These are phyloP conservation scores for Philaethria dido DNA, from an alignment of 2,888 invertebrate genomes.

Conservation along the genomic window DNA sequence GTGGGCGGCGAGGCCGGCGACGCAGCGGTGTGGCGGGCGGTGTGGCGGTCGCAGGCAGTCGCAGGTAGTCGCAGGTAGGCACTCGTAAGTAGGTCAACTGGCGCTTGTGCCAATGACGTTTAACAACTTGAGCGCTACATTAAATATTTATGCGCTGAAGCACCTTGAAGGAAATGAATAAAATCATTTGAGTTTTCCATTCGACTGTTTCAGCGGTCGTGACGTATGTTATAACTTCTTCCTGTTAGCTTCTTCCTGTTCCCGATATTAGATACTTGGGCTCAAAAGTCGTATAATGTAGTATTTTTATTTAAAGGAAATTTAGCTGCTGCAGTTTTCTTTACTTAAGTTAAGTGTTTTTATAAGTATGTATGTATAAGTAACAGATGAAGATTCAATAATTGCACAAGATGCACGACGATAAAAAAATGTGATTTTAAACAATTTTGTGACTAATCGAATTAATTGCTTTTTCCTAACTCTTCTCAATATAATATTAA, in stretches of 20 bases:
- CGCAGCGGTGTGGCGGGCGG: background rate
- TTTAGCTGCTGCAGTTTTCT: too few species aligned
- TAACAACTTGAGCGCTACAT: conserved; percentile 31
- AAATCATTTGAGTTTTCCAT: conserved; percentile 19
- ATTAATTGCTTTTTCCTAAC: too few species aligned
- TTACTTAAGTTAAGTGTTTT: too few species aligned
- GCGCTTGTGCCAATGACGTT: conserved; percentile 31
- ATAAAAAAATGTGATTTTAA: too few species aligned
- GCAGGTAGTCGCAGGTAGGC: background rate
- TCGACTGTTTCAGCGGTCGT: conserved; percentile 6
- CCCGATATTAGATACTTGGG: background rate
- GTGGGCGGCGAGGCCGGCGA: background rate
- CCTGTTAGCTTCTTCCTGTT: background rate
- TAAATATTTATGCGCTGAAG: conserved; percentile 30
- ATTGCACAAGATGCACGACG: too few species aligned
- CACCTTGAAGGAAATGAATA: conserved; percentile 18
- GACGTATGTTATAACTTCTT: conserved; percentile 2
- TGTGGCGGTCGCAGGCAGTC: background rate
- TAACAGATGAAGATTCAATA: too few species aligned
- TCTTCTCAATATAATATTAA: too few species aligned
- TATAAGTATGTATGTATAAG: too few species aligned
- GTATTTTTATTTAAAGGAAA: too few species aligned
- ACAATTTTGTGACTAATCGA: too few species aligned
- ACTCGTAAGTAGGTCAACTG: conserved; percentile 30
- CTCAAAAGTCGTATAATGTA: too few species aligned